phyloP scores from a whole-genome alignment of 2,888 invertebrate species.

The Trissonchulus sp. region DNA sequence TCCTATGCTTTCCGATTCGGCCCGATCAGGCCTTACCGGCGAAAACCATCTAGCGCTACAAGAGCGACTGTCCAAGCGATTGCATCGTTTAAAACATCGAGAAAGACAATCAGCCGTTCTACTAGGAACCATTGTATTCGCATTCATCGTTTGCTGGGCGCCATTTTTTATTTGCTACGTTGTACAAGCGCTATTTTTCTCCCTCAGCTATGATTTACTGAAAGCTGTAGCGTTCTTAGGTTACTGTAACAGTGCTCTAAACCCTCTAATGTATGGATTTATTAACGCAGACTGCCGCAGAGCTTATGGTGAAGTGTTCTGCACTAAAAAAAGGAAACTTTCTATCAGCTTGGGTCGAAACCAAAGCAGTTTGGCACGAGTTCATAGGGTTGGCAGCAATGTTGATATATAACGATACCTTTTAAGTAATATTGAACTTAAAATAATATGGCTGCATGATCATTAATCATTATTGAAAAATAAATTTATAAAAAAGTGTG shows the following conservation, averaged over 20 bases:
- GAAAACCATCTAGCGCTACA: background rate
- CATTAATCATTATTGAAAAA: too few species aligned
- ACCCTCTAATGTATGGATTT: background rate
- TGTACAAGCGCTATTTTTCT: background rate
- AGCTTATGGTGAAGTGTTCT: background rate
- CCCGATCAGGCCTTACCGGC: background rate
- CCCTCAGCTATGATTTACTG: background rate
- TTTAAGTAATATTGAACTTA: too few species aligned
- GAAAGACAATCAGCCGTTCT: background rate
- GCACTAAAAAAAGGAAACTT: too few species aligned
- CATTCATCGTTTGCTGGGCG: background rate
- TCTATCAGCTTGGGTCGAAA: too few species aligned
- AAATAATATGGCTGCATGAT: too few species aligned
- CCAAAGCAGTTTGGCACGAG: too few species aligned
- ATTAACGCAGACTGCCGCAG: background rate
- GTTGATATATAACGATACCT: too few species aligned
- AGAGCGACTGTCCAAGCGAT: background rate
- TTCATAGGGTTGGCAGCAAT: too few species aligned
- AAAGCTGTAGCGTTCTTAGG: background rate
- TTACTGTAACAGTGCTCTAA: conserved; percentile 3
- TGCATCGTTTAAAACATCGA: background rate
- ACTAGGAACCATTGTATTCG: background rate
- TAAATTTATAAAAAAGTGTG: too few species aligned
- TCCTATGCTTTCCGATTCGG: background rate
- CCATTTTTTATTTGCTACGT: conserved; percentile 1